Evolutionary conservation across 1,140 invertebrate genomes (phyloP), one percentile per base, ranked within the genome.

Genomic region (Thereuonema tuberculata): DNA sequence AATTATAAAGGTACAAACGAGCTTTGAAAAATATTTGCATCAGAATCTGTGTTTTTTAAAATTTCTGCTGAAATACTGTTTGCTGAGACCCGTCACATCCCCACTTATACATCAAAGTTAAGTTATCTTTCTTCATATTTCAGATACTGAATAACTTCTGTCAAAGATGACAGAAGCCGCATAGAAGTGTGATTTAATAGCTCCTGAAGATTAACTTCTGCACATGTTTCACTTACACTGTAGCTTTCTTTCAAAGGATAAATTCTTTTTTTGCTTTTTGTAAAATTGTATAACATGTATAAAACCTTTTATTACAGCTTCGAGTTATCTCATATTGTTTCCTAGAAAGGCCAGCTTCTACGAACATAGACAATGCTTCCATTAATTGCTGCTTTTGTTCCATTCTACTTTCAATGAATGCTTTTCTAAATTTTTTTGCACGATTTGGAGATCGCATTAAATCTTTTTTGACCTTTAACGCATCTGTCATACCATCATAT

Each of bases 21-120:
- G 54, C 65, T 65, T 47, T 69, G 58, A 59, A 71, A 67, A 46
- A 69, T 50, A 61, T 52, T 53, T 48, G 37, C 58, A 66, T 70
- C 68, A n/a, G 55, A 64, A 55, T 58, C 59, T 28, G 48, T n/a
- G n/a, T 66, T 56, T 23, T 68, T 23, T n/a, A 21, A 64, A 72
- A 70, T 61, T 63, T 67, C 64, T 72, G 66, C 68, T 70, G 50
- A 24, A 25, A 62, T 58, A 9, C 17, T 17, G 56, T 62, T 48
- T 69, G 67, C 17, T 64, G 63, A 0, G 65, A 67, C 2, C 65
- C 70, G 64, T 72, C 68, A 27, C 65, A 71, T 1, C 68, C 68
- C 66, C 67, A 72, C 58, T 72, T 73, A 25, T 60, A 64, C 59
- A 69, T 66, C 2, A 69, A 53, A 46, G 21, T 47, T 49, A 68